Evolutionary conservation across 2,113 vertebrate genomes (phyloP), one percentile per base, ranked within the genome.

Genomic region (Ctenodactylus gundi): DNA sequence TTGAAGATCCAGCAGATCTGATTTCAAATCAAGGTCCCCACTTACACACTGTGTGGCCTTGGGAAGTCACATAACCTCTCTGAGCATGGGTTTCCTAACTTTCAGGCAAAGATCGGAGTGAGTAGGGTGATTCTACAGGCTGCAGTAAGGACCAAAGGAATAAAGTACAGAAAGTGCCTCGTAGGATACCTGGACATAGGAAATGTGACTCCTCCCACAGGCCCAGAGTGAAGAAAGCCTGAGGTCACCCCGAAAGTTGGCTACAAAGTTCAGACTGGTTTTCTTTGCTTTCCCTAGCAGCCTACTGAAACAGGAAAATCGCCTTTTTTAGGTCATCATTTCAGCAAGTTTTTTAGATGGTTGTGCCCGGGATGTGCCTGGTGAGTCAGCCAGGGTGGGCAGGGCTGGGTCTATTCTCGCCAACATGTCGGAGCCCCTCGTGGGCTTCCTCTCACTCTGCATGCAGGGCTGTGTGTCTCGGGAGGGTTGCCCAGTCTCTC

Each of bases 161-260:
- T 82, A 12, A 78, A 6, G 27, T 8, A 0, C 11, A 12, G 34
- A 60, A 60, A 39, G 18, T 0, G 3, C 4, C 17, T 75, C 62
- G 57, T 5, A 6, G 1, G 4, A 53, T 13, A 2, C 20, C 0
- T 0, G 12, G 44, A 25, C 2, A 6, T 2, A 6, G 7, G 4
- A 44, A 31, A 55, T 3, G 27, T 8, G 29, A 44, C 39, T 58
- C 62, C 14, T 44, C 60, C 57, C n/a, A n/a, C 62, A 39, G 62
- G 67, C 23, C 34, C 49, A 44, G 23, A 34, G 67, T 2, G 51
- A 20, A 34, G 4, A 8, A 82, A 27, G 60, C 60, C 62, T 51
- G 41, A 39, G 14, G 31, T 18, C 23, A 18, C 51, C 31, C 3
- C 7, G 58, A 29, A 76, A 68, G 15, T 4, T 25, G 31, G 31